Evolutionary conservation across 1,140 invertebrate species (phyloP).

Genomic region (Drosophila obscura): DNA sequence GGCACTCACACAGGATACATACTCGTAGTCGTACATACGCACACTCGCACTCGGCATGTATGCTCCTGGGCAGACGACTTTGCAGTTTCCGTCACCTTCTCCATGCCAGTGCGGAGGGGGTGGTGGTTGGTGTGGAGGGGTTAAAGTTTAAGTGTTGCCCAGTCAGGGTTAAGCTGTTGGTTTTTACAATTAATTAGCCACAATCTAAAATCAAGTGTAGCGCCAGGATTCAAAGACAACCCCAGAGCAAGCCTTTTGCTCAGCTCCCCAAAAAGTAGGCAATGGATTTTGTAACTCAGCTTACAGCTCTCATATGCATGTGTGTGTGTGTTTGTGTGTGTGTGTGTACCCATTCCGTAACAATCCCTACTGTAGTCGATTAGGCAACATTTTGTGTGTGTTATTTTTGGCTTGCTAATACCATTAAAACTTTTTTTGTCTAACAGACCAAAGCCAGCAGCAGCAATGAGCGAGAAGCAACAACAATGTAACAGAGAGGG

Average conservation of each 20-base stretch:
- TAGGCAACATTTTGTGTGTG: constrained; percentile 56
- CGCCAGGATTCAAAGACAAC: too few relatives aligned
- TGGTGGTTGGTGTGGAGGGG: too few relatives aligned
- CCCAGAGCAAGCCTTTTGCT: constrained; percentile 7
- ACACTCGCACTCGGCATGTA: neutral
- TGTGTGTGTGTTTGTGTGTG: neutral
- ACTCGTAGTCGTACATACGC: constrained; percentile 1
- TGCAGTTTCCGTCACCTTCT: constrained; percentile 12
- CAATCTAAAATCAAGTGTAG: constrained; percentile 66
- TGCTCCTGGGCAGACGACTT: neutral
- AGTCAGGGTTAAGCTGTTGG: too few relatives aligned
- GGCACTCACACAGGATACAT: constrained; percentile 10
- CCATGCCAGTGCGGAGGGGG: neutral
- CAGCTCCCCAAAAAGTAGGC: constrained; percentile 39
- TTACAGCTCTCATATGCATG: constrained; percentile 16
- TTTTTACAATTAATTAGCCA: constrained; percentile 70
- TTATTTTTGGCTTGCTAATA: constrained; percentile 79
- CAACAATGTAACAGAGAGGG: too few relatives aligned
- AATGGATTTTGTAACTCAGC: constrained; percentile 43
- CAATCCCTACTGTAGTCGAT: neutral
- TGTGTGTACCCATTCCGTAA: neutral
- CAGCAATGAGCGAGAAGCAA: constrained; percentile 4
- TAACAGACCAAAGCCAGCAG: constrained; percentile 65
- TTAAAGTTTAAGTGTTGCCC: neutral
- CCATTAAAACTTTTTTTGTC: constrained; percentile 78